Percentiles rank a stretch among this genome's conserved stretches.
These are phyloP conservation scores for Heteromormyrus szaboi DNA, from an alignment of 2,797 vertebrate genomes.

Conservation along the genomic window DNA sequence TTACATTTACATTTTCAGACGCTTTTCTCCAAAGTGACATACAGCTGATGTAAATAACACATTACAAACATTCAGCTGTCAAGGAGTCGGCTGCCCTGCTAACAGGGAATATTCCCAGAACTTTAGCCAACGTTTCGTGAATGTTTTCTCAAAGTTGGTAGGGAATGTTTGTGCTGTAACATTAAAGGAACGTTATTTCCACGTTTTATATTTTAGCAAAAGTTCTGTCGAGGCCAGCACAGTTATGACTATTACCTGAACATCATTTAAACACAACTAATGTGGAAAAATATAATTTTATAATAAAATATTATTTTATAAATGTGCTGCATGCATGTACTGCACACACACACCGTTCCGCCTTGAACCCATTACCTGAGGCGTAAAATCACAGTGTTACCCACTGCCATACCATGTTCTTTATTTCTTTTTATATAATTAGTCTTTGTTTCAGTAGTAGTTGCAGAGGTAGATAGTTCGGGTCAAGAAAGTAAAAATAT, in stretches of 20 bases:
- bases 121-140: background rate
- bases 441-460: background rate
- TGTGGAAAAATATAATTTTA: background rate
- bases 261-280: background rate
- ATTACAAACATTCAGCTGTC: background rate
- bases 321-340: background rate
- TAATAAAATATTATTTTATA: background rate
- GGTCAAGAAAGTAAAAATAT: background rate
- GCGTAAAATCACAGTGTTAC: background rate
- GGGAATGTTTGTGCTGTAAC: background rate
- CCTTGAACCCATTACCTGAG: background rate
- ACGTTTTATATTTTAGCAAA: background rate
- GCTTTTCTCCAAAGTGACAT: background rate
- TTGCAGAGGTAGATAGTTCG: background rate
- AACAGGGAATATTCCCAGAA: background rate
- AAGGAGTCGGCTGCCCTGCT: background rate
- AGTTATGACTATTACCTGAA: background rate
- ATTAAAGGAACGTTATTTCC: background rate
- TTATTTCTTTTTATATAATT: background rate
- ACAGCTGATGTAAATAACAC: background rate
- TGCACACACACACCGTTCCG: background rate
- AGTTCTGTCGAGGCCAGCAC: background rate
- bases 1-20: background rate
- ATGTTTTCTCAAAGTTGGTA: background rate
- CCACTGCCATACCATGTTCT: background rate